Evolutionary conservation across 2,888 invertebrate genomes (phyloP).

Genomic region (Alviniconcha strummeri): DNA sequence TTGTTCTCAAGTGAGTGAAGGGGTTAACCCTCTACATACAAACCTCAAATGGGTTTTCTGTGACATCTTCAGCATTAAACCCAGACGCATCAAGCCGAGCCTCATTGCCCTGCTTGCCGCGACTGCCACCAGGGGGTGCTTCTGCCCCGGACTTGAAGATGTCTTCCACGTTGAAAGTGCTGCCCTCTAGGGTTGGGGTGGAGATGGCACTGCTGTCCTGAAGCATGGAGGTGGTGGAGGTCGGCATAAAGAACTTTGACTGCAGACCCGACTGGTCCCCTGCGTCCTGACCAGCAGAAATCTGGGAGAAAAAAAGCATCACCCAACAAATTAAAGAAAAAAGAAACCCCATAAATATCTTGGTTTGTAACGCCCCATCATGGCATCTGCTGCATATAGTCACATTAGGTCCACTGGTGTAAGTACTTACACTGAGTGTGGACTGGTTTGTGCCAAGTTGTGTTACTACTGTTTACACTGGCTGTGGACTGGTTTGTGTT

Average conservation of each 20-base stretch:
- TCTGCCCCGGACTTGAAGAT: slow-evolving; percentile 24
- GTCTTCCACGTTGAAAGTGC: slow-evolving; percentile 42
- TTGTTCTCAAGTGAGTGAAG: too few species aligned
- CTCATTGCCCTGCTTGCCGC: slow-evolving; percentile 38
- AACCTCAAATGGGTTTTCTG: slow-evolving; percentile 25
- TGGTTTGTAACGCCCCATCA: too few species aligned
- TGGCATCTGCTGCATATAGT: too few species aligned
- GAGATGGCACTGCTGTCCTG: slow-evolving; percentile 13
- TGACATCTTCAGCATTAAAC: slow-evolving; percentile 52
- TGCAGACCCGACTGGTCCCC: slow-evolving; percentile 13
- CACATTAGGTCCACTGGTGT: too few species aligned
- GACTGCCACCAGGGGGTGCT: neutral
- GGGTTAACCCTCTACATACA: too few species aligned
- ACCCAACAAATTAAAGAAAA: neutral
- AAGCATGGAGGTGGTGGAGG: slow-evolving; percentile 33
- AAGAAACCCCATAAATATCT: neutral
- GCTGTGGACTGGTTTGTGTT: too few species aligned
- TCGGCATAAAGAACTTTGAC: slow-evolving; percentile 40
- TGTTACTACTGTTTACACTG: too few species aligned
- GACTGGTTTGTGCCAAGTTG: too few species aligned
- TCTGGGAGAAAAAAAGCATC: neutral
- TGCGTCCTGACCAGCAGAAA: neutral
- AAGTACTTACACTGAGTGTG: too few species aligned
- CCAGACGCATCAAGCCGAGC: slow-evolving; percentile 51
- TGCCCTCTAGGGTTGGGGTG: slow-evolving; percentile 30